Percentiles rank a stretch among this genome's conserved stretches.
Conservation (phyloP, 92 coral and sea anemone species). For the Palythoa grandis region DNA sequence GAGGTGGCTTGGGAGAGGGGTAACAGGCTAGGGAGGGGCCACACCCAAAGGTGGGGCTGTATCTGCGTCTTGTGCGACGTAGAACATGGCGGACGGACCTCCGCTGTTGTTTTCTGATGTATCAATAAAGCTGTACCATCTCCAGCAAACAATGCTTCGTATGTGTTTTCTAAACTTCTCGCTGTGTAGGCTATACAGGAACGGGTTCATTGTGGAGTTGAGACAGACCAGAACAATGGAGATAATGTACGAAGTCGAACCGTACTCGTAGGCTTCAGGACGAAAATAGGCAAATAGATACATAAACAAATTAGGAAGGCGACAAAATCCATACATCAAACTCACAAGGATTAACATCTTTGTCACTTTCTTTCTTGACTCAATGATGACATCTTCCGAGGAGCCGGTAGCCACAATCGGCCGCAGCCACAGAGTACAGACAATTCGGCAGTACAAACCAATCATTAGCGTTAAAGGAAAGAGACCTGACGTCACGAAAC, state of each 20-base stretch:
- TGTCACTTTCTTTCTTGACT: slow-evolving; percentile 69
- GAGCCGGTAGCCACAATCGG: slow-evolving; percentile 48
- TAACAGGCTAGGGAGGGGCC: background rate
- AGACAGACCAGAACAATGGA: slow-evolving; percentile 70
- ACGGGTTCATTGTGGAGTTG: slow-evolving; percentile 86
- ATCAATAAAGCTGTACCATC: slow-evolving; percentile 48
- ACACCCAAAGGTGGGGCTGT: background rate
- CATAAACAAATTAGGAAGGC: slow-evolving; percentile 73
- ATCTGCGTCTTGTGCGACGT: slow-evolving; percentile 4
- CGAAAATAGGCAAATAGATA: slow-evolving; percentile 64
- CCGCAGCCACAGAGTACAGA: slow-evolving; percentile 64
- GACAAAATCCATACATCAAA: slow-evolving; percentile 61
- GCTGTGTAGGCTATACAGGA: slow-evolving; percentile 81
- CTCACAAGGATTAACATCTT: slow-evolving; percentile 70
- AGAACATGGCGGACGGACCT: slow-evolving; percentile 21
- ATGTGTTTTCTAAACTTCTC: slow-evolving; percentile 73
- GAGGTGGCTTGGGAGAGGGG: background rate
- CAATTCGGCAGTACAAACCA: slow-evolving; percentile 56
- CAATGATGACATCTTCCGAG: slow-evolving; percentile 57
- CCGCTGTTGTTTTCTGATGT: slow-evolving; percentile 20
- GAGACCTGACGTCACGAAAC: slow-evolving; percentile 63
- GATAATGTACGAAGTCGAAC: slow-evolving; percentile 49
- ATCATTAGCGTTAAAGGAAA: slow-evolving; percentile 72
- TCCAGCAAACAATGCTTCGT: slow-evolving; percentile 57
- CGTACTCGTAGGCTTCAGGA: slow-evolving; percentile 57